Conservation (phyloP, 2,797 vertebrate genomes). For the Cephalopachus bancanus region DNA sequence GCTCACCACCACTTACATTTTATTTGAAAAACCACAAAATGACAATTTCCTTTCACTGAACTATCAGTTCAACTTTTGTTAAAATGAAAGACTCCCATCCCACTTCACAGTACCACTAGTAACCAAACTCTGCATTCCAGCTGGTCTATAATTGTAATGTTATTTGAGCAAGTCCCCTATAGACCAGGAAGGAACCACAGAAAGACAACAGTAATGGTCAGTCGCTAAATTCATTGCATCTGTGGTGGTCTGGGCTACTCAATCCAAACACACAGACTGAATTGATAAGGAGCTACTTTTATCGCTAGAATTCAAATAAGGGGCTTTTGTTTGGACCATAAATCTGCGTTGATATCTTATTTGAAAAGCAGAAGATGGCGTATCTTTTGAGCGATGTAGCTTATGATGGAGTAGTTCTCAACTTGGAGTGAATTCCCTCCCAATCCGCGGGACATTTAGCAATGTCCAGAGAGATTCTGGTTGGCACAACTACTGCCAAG, state of each 20-base stretch:
- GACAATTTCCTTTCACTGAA: not conserved
- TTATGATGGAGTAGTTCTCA: not conserved
- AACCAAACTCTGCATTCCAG: not conserved
- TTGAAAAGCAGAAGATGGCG: not conserved
- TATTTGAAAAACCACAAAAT: not conserved
- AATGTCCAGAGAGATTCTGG: not conserved
- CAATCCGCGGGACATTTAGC: not conserved
- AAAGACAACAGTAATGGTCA: not conserved
- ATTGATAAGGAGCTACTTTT: not conserved
- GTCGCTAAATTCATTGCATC: not conserved
- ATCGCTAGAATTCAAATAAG: conserved; percentile 22
- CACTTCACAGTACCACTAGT: not conserved
- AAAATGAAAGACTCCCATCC: not conserved
- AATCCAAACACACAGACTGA: not conserved
- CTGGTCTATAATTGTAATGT: not conserved
- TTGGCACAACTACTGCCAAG: not conserved
- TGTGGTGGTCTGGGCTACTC: not conserved
- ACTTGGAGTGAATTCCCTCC: not conserved
- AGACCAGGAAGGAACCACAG: not conserved
- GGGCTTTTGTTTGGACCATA: not conserved
- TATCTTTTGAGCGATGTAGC: not conserved
- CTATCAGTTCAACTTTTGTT: not conserved
- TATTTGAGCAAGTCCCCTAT: not conserved
- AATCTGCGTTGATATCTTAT: not conserved
- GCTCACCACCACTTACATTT: not conserved